Conservation (phyloP, 1,140 invertebrate species). For the Oncopodura yosiiana region DNA sequence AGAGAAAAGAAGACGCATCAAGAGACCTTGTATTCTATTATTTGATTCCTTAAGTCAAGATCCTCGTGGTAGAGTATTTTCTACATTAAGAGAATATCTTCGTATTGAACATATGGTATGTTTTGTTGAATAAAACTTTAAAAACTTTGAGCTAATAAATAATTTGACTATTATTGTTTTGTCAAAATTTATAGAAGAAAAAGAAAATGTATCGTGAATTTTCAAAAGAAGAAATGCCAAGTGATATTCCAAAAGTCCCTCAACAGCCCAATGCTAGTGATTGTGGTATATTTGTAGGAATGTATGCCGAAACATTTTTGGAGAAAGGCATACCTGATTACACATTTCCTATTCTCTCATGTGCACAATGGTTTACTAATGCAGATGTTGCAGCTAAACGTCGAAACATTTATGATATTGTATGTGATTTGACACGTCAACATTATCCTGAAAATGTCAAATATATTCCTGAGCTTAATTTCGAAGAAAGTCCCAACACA, state of each 20-base stretch:
- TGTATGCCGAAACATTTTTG: constrained; percentile 94
- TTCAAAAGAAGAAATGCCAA: constrained; percentile 70
- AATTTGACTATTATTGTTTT: no score
- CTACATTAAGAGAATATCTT: constrained; percentile 78
- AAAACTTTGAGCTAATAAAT: no score
- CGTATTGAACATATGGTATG: no score
- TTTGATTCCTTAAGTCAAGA: constrained; percentile 84
- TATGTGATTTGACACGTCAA: no score
- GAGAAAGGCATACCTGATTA: not conserved
- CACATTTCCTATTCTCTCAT: not conserved
- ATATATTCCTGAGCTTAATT: no score
- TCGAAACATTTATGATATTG: not conserved
- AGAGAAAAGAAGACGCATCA: not conserved
- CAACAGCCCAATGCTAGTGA: constrained; percentile 95
- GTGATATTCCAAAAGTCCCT: constrained; percentile 75
- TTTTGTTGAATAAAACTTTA: no score
- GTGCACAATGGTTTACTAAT: not conserved
- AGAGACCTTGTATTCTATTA: constrained; percentile 76
- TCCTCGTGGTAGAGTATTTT: constrained; percentile 66
- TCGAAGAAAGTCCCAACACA: not conserved
- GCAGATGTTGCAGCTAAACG: not conserved
- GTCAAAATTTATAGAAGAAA: constrained; percentile 45
- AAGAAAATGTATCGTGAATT: constrained; percentile 51
- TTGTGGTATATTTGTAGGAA: constrained; percentile 87
- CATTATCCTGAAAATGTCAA: no score